These are phyloP conservation scores for Rhombomys opimus DNA, from an alignment of 2,113 vertebrate species.

Conservation along the genomic window DNA sequence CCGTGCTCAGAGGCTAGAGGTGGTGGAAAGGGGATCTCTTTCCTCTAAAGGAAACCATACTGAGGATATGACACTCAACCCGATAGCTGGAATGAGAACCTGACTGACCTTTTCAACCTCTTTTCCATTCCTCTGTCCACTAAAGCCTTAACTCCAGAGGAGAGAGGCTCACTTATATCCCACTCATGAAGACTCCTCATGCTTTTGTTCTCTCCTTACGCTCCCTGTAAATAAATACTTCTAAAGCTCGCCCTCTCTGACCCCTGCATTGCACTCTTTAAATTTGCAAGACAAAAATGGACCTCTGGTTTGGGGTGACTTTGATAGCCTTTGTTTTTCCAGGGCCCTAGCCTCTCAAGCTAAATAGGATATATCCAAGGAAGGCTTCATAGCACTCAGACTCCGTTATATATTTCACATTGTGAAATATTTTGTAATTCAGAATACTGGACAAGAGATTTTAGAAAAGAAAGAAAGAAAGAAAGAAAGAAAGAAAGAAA, in stretches of 20 bases:
- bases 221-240: not conserved
- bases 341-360: not conserved
- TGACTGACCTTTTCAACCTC: not conserved
- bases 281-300: not conserved
- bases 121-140: not conserved
- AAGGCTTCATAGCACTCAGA: not conserved
- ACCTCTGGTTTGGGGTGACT: not conserved
- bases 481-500: not conserved
- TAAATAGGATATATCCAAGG: not conserved
- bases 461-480: not conserved
- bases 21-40: not conserved
- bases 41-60: no score
- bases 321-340: not conserved
- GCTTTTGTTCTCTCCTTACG: not conserved
- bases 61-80: no score
- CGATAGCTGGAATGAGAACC: not conserved
- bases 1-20: not conserved
- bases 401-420: not conserved
- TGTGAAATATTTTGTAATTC: not conserved
- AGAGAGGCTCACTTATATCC: not conserved
- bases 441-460: not conserved
- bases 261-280: not conserved
- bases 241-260: not conserved
- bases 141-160: not conserved
- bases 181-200: not conserved